Evolutionary conservation across 2,797 vertebrate genomes (phyloP).

Genomic region (Argentina silus): DNA sequence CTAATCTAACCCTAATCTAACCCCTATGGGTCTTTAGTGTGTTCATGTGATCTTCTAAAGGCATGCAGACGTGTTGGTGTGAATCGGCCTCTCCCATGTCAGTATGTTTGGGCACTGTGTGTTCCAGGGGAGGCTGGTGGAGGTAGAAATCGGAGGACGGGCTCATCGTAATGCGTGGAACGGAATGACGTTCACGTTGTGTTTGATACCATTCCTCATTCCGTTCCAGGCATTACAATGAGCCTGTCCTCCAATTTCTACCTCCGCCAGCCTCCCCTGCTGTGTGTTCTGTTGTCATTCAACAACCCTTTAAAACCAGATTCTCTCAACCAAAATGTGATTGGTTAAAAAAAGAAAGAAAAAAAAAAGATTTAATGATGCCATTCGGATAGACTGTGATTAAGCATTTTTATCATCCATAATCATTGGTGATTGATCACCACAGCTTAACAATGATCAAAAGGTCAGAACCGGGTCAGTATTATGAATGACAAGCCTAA

Average conservation of each 20-base stretch:
- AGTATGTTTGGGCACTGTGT: slow-evolving; percentile 1
- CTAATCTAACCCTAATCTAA: neutral
- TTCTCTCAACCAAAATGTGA: slow-evolving; percentile 34
- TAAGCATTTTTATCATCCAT: slow-evolving; percentile 18
- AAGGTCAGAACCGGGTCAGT: neutral
- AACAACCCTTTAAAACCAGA: slow-evolving; percentile 41
- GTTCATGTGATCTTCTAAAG: slow-evolving; percentile 51
- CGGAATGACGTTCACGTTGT: too few relatives aligned
- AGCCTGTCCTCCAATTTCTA: too few relatives aligned
- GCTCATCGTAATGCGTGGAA: too few relatives aligned
- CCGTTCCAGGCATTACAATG: too few relatives aligned
- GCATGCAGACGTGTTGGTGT: slow-evolving; percentile 64
- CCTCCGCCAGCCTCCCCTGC: too few relatives aligned
- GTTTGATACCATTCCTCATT: too few relatives aligned
- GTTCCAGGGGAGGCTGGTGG: slow-evolving; percentile 32
- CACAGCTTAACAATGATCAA: slow-evolving; percentile 37
- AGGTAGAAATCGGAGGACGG: too few relatives aligned
- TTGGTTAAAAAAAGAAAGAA: too few relatives aligned
- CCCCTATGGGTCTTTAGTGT: neutral
- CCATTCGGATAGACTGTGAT: slow-evolving; percentile 24
- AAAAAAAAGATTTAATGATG: too few relatives aligned
- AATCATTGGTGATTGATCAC: slow-evolving; percentile 37
- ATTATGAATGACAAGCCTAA: neutral
- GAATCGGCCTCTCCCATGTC: slow-evolving; percentile 56
- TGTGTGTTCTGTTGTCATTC: slow-evolving; percentile 71